These are phyloP conservation scores for Lasius fuliginosus DNA, from an alignment of 2,888 invertebrate genomes.

Conservation along the genomic window DNA sequence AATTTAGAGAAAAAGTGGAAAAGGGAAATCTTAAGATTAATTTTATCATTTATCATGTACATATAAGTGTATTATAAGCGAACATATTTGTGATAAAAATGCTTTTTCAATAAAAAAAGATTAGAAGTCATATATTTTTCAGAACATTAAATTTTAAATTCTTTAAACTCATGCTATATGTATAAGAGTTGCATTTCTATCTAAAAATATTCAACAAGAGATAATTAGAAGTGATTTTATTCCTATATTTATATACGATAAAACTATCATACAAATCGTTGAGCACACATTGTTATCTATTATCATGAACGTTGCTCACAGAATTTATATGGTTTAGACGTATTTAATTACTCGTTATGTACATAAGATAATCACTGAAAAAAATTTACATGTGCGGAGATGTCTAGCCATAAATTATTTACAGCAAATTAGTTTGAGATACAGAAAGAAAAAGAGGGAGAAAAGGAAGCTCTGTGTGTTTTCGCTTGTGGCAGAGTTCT, in stretches of 20 bases:
- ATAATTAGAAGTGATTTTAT: slow-evolving; percentile 62
- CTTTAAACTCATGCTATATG: background rate
- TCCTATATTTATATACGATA: slow-evolving; percentile 60
- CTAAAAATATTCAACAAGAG: slow-evolving; percentile 6
- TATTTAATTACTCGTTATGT: background rate
- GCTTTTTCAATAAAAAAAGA: background rate
- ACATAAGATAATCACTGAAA: background rate
- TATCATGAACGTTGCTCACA: slow-evolving; percentile 58
- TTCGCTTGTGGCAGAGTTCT: background rate
- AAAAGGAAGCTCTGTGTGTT: too few relatives aligned
- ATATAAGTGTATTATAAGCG: background rate
- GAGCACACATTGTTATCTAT: slow-evolving; percentile 64
- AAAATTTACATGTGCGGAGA: background rate
- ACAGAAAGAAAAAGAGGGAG: background rate
- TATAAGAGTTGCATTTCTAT: background rate
- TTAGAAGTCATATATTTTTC: background rate
- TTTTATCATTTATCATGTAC: background rate
- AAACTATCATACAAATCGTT: slow-evolving; percentile 50
- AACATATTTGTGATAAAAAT: background rate
- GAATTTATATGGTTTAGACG: background rate
- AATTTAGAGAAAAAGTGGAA: background rate
- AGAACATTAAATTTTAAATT: background rate
- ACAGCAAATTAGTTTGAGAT: background rate
- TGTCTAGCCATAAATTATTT: slow-evolving; percentile 14
- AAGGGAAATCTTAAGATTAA: background rate